Conservation (phyloP, 2,797 vertebrate species). For the Characodon lateralis region DNA sequence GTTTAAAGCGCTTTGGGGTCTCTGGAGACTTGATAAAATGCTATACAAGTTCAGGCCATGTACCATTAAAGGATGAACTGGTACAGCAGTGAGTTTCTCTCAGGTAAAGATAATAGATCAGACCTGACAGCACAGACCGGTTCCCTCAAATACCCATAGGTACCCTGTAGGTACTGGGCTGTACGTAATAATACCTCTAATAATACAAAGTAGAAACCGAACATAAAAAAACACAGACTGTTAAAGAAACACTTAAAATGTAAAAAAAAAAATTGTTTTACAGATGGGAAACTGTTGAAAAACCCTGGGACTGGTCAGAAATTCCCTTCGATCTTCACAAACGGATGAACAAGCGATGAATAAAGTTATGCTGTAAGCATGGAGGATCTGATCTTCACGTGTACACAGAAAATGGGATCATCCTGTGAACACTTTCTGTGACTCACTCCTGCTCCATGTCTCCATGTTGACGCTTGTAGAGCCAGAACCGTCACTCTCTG, state of each 20-base stretch:
- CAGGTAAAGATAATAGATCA: background rate
- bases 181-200: background rate
- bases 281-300: background rate
- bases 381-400: background rate
- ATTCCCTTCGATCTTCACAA: background rate
- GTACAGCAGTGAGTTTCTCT: background rate
- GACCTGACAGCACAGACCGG: background rate
- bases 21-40: too few relatives aligned
- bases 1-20: too few relatives aligned
- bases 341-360: background rate
- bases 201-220: background rate
- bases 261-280: background rate
- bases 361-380: background rate
- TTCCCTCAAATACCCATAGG: background rate
- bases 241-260: background rate
- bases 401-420: background rate
- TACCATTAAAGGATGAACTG: background rate
- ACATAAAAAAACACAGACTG: background rate
- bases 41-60: too few relatives aligned
- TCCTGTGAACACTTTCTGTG: slow-evolving; percentile 33
- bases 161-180: background rate
- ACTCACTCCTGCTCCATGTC: slow-evolving; percentile 63
- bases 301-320: too few relatives aligned
- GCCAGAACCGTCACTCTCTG: slow-evolving; percentile 60
- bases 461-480: slow-evolving; percentile 64